Percentiles rank a stretch among this genome's conserved stretches.
These are phyloP conservation scores for Diploscapter pachys DNA, from an alignment of 1,140 invertebrate genomes.

Conservation along the genomic window DNA sequence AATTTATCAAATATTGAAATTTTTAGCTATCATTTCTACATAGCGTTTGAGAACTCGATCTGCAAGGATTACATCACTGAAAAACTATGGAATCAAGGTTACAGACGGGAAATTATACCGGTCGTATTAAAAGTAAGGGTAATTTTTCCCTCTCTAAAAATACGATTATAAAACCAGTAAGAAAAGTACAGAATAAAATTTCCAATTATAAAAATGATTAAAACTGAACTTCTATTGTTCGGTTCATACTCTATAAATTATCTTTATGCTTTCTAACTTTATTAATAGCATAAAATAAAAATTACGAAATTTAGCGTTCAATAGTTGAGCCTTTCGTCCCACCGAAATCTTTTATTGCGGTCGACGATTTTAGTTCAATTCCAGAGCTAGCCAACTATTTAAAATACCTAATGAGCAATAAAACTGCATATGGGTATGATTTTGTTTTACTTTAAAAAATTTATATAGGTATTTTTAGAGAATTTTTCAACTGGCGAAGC, in stretches of 20 bases:
- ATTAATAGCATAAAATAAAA: too few relatives aligned
- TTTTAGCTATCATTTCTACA: conserved; percentile 71
- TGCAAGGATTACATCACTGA: conserved; percentile 60
- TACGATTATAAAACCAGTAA: too few relatives aligned
- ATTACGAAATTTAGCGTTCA: conserved; percentile 12
- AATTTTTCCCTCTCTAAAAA: too few relatives aligned
- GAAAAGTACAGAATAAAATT: too few relatives aligned
- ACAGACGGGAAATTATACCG: conserved; percentile 41
- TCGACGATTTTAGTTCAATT: conserved; percentile 48
- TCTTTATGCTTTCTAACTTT: too few relatives aligned
- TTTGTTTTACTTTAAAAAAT: neutral
- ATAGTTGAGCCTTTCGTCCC: conserved; percentile 50
- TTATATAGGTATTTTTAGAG: neutral
- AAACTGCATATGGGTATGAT: conserved; percentile 40
- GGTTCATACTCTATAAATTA: too few relatives aligned
- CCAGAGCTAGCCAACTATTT: conserved; percentile 43
- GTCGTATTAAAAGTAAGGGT: conserved; percentile 42
- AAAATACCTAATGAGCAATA: conserved; percentile 45
- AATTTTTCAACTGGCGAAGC: conserved; percentile 50
- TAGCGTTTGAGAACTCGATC: conserved; percentile 71
- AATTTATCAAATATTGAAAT: neutral
- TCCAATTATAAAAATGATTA: too few relatives aligned
- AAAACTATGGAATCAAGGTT: conserved; percentile 58
- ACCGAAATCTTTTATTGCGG: conserved; percentile 53
- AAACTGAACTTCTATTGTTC: too few relatives aligned